phyloP scores from a whole-genome alignment of 2,797 vertebrate species.

The Bovichtus diacanthus region DNA sequence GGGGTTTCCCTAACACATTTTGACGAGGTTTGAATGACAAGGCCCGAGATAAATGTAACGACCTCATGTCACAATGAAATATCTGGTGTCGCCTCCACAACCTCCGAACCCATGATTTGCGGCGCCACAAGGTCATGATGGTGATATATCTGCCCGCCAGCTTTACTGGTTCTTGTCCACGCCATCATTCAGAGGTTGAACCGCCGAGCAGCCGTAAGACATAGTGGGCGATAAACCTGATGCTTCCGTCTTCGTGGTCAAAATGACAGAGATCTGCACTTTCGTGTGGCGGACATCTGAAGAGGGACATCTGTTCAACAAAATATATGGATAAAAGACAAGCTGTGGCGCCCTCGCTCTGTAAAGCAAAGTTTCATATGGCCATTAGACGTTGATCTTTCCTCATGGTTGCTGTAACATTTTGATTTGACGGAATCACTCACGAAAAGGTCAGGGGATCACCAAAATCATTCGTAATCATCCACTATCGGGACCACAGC shows the following conservation, averaged over 20 bases:
- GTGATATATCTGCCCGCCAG: constrained; percentile 59
- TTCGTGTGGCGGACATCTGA: constrained; percentile 5
- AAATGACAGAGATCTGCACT: constrained; percentile 33
- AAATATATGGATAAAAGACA: not conserved
- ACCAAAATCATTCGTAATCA: constrained; percentile 5
- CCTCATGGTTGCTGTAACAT: not conserved
- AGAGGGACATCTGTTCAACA: not conserved
- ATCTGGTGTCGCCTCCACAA: constrained; percentile 50
- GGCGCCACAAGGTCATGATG: constrained; percentile 57
- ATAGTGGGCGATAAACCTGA: constrained; percentile 14
- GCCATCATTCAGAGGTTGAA: constrained; percentile 33
- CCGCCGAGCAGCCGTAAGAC: constrained; percentile 24
- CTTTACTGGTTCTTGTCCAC: constrained; percentile 32
- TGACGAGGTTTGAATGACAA: constrained; percentile 24
- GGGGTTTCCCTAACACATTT: constrained; percentile 24
- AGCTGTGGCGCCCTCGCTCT: not conserved
- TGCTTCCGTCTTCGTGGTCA: constrained; percentile 15
- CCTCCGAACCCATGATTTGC: constrained; percentile 63
- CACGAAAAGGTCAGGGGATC: constrained; percentile 1
- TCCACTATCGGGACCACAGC: not conserved
- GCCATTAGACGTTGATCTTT: not conserved
- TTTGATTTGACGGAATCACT: not conserved
- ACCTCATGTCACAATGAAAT: constrained; percentile 68
- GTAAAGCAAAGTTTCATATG: not conserved
- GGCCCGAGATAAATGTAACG: constrained; percentile 53